A percentile compares a stretch with the other conserved stretches of the same genome.
Evolutionary conservation across 1,140 invertebrate species (phyloP).

Genomic region (Caenorhabditis brenneri): DNA sequence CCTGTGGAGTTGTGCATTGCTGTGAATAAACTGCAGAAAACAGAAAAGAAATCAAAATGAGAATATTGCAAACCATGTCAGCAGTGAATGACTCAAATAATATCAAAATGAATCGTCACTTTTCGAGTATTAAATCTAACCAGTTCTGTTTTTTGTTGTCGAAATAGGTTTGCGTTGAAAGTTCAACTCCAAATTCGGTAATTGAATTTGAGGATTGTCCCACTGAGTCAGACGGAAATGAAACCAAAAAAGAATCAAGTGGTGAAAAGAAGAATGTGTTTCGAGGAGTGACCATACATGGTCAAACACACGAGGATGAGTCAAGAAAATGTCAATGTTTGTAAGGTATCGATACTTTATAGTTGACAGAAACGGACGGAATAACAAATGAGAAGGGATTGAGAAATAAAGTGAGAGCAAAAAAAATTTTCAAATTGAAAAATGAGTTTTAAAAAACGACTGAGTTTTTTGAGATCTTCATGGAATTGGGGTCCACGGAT

Average conservation of each 20-base stretch:
- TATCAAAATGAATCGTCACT: background rate
- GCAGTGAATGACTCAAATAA: background rate
- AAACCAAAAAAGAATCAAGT: conserved; percentile 35
- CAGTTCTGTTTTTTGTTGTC: background rate
- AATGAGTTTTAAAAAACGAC: background rate
- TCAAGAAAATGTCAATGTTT: background rate
- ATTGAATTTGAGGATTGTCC: background rate
- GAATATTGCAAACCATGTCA: background rate
- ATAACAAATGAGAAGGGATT: conserved; percentile 24
- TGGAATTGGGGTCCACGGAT: conserved; percentile 4
- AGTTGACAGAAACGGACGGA: background rate
- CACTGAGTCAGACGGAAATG: conserved; percentile 10
- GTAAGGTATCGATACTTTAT: background rate
- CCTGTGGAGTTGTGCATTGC: conserved; percentile 11
- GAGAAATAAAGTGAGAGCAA: background rate
- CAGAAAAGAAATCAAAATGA: background rate
- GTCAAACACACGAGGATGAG: conserved; percentile 29
- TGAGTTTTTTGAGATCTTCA: background rate
- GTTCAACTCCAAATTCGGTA: conserved; percentile 5
- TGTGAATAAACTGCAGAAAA: background rate
- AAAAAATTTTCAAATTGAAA: background rate
- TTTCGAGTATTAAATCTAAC: conserved; percentile 7
- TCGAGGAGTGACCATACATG: conserved; percentile 36
- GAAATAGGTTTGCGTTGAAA: background rate
- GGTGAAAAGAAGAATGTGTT: background rate